Conservation (phyloP, 1,140 invertebrate species). For the Drosophila bocqueti region DNA sequence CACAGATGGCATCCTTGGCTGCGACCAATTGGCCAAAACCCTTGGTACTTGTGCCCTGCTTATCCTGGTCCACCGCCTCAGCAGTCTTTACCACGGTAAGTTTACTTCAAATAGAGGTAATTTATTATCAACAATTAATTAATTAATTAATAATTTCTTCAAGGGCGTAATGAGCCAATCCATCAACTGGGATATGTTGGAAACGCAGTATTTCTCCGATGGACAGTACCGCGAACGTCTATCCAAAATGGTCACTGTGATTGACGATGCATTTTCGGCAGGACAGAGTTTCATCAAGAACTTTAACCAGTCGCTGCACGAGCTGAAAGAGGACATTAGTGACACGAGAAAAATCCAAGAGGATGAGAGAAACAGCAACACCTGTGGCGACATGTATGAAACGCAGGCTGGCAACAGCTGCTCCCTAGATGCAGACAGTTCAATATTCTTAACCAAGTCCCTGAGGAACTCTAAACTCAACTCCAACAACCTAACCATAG, state of each 20-base stretch:
- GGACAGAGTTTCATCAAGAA: slow-evolving; percentile 93
- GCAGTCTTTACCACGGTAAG: slow-evolving; percentile 96
- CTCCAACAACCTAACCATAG: slow-evolving; percentile 33
- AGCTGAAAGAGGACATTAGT: slow-evolving; percentile 79
- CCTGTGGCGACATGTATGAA: slow-evolving; percentile 38
- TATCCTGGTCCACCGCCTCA: slow-evolving; percentile 98
- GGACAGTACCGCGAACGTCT: slow-evolving; percentile 92
- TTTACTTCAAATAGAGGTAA: background rate
- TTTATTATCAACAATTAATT: background rate
- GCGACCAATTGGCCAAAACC: slow-evolving; percentile 98
- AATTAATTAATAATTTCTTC: slow-evolving; percentile 12
- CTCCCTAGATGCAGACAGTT: slow-evolving; percentile 23
- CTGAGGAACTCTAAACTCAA: slow-evolving; percentile 40
- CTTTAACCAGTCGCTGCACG: slow-evolving; percentile 88
- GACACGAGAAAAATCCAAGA: slow-evolving; percentile 73
- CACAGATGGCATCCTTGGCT: slow-evolving; percentile 97
- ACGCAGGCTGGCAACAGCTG: slow-evolving; percentile 14
- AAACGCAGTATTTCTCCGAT: slow-evolving; percentile 95
- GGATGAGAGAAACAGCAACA: slow-evolving; percentile 21
- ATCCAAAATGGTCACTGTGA: slow-evolving; percentile 91
- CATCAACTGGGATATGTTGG: slow-evolving; percentile 96
- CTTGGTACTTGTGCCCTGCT: slow-evolving; percentile 95
- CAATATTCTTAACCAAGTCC: slow-evolving; percentile 62
- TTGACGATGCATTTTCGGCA: slow-evolving; percentile 91
- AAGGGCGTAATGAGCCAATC: slow-evolving; percentile 97